Percentiles rank a stretch among this genome's conserved stretches.
phyloP scores from a whole-genome alignment of 2,113 vertebrate genomes.

The Elaphurus davidianus region DNA sequence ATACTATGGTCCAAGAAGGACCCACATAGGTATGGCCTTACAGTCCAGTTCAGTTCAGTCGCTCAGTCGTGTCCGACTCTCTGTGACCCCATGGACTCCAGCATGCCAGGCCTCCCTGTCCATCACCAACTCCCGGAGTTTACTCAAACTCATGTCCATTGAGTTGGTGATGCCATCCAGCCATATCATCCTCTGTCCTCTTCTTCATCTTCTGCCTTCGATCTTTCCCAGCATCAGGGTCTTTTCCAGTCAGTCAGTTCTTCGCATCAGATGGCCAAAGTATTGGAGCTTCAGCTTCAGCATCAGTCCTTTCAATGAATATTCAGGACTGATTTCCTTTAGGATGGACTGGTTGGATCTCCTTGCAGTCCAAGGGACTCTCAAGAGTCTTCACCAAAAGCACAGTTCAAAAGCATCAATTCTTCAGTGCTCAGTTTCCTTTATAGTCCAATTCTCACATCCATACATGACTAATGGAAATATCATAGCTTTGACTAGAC shows the following conservation, averaged over 20 bases:
- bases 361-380: not conserved
- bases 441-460: not conserved
- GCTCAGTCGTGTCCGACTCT: fast-evolving
- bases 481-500: not conserved
- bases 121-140: not conserved
- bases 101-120: not conserved
- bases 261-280: not conserved
- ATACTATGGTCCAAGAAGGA: not conserved
- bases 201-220: not conserved
- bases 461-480: not conserved
- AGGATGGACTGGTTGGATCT: not conserved
- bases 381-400: not conserved
- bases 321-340: not conserved
- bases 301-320: not conserved
- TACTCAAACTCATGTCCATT: not conserved
- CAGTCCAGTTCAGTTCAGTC: not conserved
- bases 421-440: not conserved
- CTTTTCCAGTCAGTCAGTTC: not conserved
- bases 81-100: not conserved
- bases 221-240: not conserved
- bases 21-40: not conserved
- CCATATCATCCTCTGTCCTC: not conserved
- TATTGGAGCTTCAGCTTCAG: not conserved
- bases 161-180: not conserved
- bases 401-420: not conserved